Evolutionary conservation across 2,113 vertebrate genomes (phyloP).

Genomic region (Hemiprocne comata): DNA sequence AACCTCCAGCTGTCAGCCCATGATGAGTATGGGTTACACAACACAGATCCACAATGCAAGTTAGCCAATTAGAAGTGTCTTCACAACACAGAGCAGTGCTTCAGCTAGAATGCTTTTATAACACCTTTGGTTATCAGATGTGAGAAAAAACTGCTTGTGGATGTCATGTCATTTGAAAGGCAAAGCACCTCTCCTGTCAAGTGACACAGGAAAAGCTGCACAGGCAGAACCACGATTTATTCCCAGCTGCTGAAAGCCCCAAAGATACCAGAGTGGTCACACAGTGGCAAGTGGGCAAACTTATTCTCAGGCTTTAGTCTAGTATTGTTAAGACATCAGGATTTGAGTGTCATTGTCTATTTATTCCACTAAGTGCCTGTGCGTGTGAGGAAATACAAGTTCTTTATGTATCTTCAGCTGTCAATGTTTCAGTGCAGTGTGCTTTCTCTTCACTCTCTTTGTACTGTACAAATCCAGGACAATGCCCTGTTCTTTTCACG

Average conservation of each 20-base stretch:
- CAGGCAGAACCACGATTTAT: neutral
- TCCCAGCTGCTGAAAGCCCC: neutral
- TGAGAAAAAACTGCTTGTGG: neutral
- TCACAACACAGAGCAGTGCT: neutral
- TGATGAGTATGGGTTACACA: neutral
- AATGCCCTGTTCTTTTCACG: neutral
- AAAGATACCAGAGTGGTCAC: neutral
- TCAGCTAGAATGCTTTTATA: neutral
- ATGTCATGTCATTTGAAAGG: neutral
- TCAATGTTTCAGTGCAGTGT: neutral
- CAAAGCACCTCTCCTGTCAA: neutral
- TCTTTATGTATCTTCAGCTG: neutral
- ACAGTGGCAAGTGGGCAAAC: neutral
- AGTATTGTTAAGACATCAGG: neutral
- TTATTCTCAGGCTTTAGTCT: neutral
- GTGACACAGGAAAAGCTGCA: neutral
- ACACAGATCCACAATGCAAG: neutral
- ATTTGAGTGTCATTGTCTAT: neutral
- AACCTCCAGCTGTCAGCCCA: neutral
- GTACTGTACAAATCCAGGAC: neutral
- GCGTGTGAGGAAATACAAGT: neutral
- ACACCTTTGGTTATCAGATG: neutral
- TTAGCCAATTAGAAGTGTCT: neutral
- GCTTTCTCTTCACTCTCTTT: neutral
- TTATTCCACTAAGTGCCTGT: constrained; percentile 35